phyloP scores from a whole-genome alignment of 1,140 invertebrate species.

The Drosophila melanica region DNA sequence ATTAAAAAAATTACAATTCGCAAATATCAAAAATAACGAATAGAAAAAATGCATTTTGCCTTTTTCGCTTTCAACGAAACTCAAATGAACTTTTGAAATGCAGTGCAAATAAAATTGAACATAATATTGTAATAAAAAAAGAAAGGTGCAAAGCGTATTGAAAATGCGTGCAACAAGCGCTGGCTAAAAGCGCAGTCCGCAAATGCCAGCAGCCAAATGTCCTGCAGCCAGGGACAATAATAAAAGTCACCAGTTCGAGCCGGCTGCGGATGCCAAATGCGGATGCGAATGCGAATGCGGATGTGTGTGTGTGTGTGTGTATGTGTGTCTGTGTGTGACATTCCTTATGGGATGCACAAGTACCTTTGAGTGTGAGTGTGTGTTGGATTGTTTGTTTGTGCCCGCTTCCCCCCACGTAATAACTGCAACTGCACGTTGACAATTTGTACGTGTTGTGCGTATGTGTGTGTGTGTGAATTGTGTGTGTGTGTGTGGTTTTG shows the following conservation, averaged over 20 bases:
- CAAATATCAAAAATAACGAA: neutral
- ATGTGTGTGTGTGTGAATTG: slow-evolving; percentile 35
- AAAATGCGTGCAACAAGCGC: slow-evolving; percentile 48
- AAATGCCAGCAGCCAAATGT: slow-evolving; percentile 56
- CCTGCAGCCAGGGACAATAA: slow-evolving; percentile 38
- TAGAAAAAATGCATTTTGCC: slow-evolving; percentile 13
- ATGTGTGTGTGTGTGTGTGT: slow-evolving; percentile 4
- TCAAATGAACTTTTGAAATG: slow-evolving; percentile 20
- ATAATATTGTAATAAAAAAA: slow-evolving; percentile 48
- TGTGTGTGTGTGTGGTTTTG: slow-evolving; percentile 23
- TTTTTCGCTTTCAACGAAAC: slow-evolving; percentile 12
- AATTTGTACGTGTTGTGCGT: slow-evolving; percentile 59
- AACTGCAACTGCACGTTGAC: slow-evolving; percentile 71
- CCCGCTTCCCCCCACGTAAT: slow-evolving; percentile 36
- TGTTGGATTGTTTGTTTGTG: slow-evolving; percentile 48
- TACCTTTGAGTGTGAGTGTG: slow-evolving; percentile 10
- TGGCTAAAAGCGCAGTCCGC: slow-evolving; percentile 51
- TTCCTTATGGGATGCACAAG: slow-evolving; percentile 33
- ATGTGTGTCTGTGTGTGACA: slow-evolving; percentile 34
- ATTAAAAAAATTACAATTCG: no score
- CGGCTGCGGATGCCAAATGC: neutral
- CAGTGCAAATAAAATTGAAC: slow-evolving; percentile 47
- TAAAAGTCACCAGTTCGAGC: slow-evolving; percentile 53
- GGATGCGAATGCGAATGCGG: no score
- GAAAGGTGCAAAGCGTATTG: slow-evolving; percentile 32